phyloP scores from a whole-genome alignment of 2,797 vertebrate species.

The Chaenodraco wilsoni region DNA sequence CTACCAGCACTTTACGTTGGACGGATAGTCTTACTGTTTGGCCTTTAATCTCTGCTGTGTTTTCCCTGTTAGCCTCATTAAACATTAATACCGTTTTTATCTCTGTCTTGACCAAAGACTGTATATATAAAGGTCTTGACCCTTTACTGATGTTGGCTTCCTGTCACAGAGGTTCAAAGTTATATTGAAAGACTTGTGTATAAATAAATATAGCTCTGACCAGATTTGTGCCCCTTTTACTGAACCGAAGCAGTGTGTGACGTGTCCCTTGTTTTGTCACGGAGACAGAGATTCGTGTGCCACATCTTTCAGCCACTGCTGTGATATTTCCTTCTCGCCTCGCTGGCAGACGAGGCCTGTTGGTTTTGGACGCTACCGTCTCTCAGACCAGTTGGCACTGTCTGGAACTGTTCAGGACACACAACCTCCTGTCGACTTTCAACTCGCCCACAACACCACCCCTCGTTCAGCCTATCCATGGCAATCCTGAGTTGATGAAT shows the following conservation, averaged over 20 bases:
- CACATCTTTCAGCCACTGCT: conserved; percentile 36
- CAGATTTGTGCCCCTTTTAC: conserved; percentile 10
- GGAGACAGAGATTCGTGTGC: conserved; percentile 30
- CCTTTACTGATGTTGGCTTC: conserved; percentile 2
- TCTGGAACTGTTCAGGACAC: conserved; percentile 63
- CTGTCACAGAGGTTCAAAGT: background rate
- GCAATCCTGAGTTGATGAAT: conserved; percentile 39
- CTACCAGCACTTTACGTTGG: background rate
- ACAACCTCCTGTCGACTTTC: conserved; percentile 61
- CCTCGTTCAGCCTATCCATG: conserved; percentile 55
- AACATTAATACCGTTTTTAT: background rate
- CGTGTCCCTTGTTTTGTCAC: conserved; percentile 25
- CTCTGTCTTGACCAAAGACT: background rate
- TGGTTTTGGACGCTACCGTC: conserved; percentile 73
- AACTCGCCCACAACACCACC: conserved; percentile 52
- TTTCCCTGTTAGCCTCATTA: conserved; percentile 4
- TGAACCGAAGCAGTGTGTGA: conserved; percentile 20
- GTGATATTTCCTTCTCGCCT: conserved; percentile 66
- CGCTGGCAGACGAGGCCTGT: conserved; percentile 66
- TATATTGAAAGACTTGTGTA: background rate
- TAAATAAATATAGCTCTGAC: background rate
- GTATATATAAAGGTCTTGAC: background rate
- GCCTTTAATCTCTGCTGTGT: background rate
- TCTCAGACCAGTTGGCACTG: conserved; percentile 63
- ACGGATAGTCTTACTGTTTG: background rate